Conservation (phyloP, 2,888 invertebrate species). For the Mimachlamys varia region DNA sequence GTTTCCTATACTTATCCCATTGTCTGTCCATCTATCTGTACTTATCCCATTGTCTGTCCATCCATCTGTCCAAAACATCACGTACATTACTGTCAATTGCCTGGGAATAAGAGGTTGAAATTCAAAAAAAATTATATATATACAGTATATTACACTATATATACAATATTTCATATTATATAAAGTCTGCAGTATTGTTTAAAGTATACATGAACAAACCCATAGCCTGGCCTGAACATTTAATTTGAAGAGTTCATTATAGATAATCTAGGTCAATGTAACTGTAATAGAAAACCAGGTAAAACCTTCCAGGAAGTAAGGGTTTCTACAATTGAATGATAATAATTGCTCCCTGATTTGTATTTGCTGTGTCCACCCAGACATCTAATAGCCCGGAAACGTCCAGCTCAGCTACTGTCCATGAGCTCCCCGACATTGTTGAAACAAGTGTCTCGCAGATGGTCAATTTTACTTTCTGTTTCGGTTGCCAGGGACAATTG, state of each 20-base stretch:
- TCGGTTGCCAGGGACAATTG: constrained; percentile 26
- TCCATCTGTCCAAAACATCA: too few species aligned
- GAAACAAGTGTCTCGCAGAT: constrained; percentile 34
- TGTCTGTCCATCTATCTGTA: too few species aligned
- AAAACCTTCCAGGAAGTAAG: not conserved
- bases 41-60: too few species aligned
- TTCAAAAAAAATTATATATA: too few species aligned
- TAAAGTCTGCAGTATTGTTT: too few species aligned
- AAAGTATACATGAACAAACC: too few species aligned
- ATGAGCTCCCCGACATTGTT: not conserved
- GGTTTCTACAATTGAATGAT: not conserved
- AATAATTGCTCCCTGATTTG: not conserved
- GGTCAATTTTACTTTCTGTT: constrained; percentile 36
- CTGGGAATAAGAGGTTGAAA: too few species aligned
- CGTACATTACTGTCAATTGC: too few species aligned
- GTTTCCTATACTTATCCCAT: too few species aligned
- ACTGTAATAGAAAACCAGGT: not conserved
- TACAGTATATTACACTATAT: too few species aligned
- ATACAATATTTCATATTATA: too few species aligned
- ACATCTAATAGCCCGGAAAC: constrained; percentile 34
- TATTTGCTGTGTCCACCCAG: not conserved
- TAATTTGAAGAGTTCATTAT: not conserved
- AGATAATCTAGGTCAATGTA: not conserved
- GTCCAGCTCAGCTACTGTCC: not conserved
- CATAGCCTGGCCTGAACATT: too few species aligned